Evolutionary conservation across 2,113 vertebrate species (phyloP).

Genomic region (Eleginops maclovinus): DNA sequence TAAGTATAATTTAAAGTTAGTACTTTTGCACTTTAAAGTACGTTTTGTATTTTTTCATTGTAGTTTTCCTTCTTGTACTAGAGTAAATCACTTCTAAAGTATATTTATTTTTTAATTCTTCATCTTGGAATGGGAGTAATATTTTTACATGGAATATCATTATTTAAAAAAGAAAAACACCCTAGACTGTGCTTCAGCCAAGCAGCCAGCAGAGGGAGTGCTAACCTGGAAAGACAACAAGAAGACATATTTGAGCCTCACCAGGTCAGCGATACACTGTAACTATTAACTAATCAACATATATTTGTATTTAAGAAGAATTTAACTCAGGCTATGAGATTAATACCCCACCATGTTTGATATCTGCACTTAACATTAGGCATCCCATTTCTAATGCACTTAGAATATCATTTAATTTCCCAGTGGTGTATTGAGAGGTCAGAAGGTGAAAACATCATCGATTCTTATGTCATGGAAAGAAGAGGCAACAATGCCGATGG

Average conservation of each 20-base stretch:
- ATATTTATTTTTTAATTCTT: too few species aligned
- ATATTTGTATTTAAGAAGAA: not conserved
- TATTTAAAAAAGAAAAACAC: not conserved
- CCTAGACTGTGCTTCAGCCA: conserved; percentile 15
- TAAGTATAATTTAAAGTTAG: too few species aligned
- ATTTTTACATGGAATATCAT: not conserved
- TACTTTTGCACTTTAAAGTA: too few species aligned
- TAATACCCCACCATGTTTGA: conserved; percentile 19
- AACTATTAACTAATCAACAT: not conserved
- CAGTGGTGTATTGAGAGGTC: conserved; percentile 52
- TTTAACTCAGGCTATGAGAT: not conserved
- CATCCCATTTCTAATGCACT: conserved; percentile 35
- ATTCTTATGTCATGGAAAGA: conserved; percentile 44
- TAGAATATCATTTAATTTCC: conserved; percentile 56
- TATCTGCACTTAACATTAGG: not conserved
- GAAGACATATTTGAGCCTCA: not conserved
- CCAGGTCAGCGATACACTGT: not conserved
- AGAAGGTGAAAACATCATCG: conserved; percentile 45
- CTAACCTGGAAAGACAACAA: conserved; percentile 39
- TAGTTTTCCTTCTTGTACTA: too few species aligned
- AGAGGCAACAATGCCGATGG: conserved; percentile 20
- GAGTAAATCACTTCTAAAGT: too few species aligned
- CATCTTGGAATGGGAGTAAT: not conserved
- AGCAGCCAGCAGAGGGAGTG: conserved; percentile 69
- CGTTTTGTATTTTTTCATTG: too few species aligned